phyloP scores from a whole-genome alignment of 2,888 invertebrate genomes.

The Acleris sparsana region DNA sequence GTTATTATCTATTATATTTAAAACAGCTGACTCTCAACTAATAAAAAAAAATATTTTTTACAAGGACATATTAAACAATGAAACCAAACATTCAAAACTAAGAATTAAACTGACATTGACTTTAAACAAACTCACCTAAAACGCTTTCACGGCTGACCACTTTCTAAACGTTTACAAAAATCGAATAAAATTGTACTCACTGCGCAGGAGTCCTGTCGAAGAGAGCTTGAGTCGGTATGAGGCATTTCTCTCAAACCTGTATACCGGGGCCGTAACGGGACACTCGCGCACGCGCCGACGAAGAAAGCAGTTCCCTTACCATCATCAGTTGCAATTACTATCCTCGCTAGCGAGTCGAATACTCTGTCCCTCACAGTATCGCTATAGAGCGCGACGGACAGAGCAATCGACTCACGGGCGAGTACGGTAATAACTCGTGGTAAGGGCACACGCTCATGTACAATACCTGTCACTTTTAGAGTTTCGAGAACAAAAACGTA shows the following conservation, averaged over 20 bases:
- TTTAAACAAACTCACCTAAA: background rate
- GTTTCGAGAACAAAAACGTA: too few species aligned
- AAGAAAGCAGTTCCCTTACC: slow-evolving; percentile 10
- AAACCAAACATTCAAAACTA: background rate
- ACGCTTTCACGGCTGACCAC: background rate
- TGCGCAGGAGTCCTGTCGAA: slow-evolving; percentile 39
- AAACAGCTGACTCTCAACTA: too few species aligned
- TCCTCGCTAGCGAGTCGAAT: too few species aligned
- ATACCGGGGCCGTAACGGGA: slow-evolving; percentile 17
- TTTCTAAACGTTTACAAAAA: slow-evolving; percentile 36
- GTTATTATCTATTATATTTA: too few species aligned
- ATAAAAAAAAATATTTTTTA: too few species aligned
- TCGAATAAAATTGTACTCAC: slow-evolving; percentile 49
- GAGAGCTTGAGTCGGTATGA: slow-evolving; percentile 8
- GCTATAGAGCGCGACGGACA: too few species aligned
- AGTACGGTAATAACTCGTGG: too few species aligned
- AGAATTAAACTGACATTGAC: background rate
- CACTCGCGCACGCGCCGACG: slow-evolving; percentile 1
- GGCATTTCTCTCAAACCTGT: slow-evolving; percentile 50
- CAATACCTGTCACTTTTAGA: too few species aligned
- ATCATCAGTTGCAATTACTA: background rate
- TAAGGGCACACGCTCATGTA: too few species aligned
- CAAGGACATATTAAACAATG: too few species aligned
- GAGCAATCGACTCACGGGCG: too few species aligned
- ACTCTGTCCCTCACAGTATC: too few species aligned